phyloP scores from a whole-genome alignment of 2,113 vertebrate genomes.

The Bos javanicus region DNA sequence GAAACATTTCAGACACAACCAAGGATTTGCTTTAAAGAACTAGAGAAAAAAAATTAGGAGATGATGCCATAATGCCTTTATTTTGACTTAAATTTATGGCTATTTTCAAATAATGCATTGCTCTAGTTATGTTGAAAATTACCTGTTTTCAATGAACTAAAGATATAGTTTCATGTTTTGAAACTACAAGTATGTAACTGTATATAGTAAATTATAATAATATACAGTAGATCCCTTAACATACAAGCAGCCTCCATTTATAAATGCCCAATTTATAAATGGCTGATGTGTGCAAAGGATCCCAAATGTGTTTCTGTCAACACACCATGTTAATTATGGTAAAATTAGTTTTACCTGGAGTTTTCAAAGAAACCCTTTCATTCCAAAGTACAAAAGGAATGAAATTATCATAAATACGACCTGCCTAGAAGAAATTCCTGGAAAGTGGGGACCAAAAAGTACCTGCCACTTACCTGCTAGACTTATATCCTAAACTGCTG shows the following conservation, averaged over 20 bases:
- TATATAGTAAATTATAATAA: neutral
- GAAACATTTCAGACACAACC: conserved; percentile 2
- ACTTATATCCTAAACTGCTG: neutral
- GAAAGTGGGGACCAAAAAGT: neutral
- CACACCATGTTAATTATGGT: neutral
- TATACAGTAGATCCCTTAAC: neutral
- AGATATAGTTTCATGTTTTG: conserved; percentile 34
- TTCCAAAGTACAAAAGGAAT: neutral
- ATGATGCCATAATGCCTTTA: conserved; percentile 23
- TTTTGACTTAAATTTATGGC: neutral
- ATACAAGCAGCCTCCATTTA: neutral
- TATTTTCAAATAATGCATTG: conserved; percentile 23
- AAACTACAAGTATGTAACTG: neutral
- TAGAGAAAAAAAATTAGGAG: neutral
- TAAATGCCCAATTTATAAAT: neutral
- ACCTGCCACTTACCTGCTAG: neutral
- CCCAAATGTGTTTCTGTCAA: neutral
- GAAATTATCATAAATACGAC: neutral
- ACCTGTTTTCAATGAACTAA: conserved; percentile 9
- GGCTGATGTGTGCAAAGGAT: neutral
- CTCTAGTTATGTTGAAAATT: conserved; percentile 26
- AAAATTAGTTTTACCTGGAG: neutral
- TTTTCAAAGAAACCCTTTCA: neutral
- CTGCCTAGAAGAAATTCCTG: neutral
- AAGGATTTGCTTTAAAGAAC: conserved; percentile 25